A percentile compares a stretch with the other conserved stretches of the same genome.
Evolutionary conservation across 2,113 vertebrate genomes (phyloP).

Genomic region (Centropristis striata): DNA sequence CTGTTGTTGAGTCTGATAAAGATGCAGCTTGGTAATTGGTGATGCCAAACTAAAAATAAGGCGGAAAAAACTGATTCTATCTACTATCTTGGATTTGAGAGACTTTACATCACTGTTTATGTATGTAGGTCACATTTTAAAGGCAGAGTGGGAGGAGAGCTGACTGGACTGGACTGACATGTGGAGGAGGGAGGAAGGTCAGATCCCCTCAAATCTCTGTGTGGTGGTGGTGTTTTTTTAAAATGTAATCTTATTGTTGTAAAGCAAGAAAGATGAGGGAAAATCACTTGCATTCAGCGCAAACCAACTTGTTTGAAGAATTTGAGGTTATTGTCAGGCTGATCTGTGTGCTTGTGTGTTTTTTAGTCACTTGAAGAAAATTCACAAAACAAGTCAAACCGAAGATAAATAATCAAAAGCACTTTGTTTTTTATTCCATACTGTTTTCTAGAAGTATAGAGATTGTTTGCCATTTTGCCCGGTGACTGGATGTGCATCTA

Average conservation of each 20-base stretch:
- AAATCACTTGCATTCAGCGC: background rate
- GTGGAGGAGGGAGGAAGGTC: conserved; percentile 17
- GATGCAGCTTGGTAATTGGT: conserved; percentile 56
- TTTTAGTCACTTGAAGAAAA: background rate
- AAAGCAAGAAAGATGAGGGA: background rate
- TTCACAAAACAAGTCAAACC: background rate
- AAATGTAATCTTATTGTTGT: background rate
- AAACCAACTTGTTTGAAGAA: background rate
- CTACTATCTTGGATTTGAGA: background rate
- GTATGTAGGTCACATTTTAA: conserved; percentile 38
- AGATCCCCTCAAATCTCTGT: conserved; percentile 5
- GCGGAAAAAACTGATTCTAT: background rate
- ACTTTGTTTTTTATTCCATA: background rate
- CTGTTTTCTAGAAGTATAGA: background rate
- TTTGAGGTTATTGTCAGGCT: background rate
- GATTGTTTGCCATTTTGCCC: conserved; percentile 23
- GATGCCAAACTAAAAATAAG: conserved; percentile 5
- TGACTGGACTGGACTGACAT: conserved; percentile 29
- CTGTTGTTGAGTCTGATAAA: conserved; percentile 58
- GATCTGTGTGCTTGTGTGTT: conserved; percentile 21
- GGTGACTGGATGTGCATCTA: conserved; percentile 24
- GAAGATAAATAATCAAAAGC: background rate
- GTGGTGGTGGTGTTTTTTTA: background rate
- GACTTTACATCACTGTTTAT: background rate
- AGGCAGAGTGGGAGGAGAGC: conserved; percentile 28